Evolutionary conservation across 2,888 invertebrate species (phyloP).

Genomic region (Cremastinae sp.): DNA sequence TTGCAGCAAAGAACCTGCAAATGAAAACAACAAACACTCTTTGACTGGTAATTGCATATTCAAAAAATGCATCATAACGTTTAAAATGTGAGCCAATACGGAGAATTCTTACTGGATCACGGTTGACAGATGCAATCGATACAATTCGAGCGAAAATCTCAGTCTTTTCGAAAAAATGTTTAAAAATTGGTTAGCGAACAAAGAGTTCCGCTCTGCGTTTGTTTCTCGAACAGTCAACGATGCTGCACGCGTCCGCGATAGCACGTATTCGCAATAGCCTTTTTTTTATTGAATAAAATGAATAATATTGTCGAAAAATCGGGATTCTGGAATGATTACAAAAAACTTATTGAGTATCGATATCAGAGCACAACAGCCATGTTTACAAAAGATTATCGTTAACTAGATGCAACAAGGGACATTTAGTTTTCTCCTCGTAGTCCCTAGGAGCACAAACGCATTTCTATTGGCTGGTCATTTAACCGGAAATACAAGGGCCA

Average conservation of each 20-base stretch:
- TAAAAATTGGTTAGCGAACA: neutral
- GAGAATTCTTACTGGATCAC: neutral
- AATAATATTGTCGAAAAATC: slow-evolving; percentile 16
- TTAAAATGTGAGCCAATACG: neutral
- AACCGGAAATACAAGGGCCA: no score
- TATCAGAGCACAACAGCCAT: slow-evolving; percentile 52
- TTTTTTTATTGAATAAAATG: neutral
- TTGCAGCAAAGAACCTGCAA: neutral
- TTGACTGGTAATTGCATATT: neutral
- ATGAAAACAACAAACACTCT: slow-evolving; percentile 1
- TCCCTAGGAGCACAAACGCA: no score
- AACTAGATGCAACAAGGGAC: slow-evolving; percentile 26
- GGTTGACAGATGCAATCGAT: neutral
- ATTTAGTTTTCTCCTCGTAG: slow-evolving; percentile 1
- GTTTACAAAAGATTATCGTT: slow-evolving; percentile 48
- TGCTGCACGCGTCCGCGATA: neutral
- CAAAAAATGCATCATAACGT: no score
- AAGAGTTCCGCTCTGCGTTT: no score
- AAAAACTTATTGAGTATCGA: slow-evolving; percentile 43
- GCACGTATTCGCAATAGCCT: no score
- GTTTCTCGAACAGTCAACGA: neutral
- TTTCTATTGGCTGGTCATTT: no score
- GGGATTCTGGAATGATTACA: slow-evolving; percentile 13
- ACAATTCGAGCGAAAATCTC: neutral
- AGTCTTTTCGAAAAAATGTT: neutral